Percentiles rank a stretch among this genome's conserved stretches.
Conservation (phyloP, 1,140 invertebrate genomes). For the Kradibia gibbosae region DNA sequence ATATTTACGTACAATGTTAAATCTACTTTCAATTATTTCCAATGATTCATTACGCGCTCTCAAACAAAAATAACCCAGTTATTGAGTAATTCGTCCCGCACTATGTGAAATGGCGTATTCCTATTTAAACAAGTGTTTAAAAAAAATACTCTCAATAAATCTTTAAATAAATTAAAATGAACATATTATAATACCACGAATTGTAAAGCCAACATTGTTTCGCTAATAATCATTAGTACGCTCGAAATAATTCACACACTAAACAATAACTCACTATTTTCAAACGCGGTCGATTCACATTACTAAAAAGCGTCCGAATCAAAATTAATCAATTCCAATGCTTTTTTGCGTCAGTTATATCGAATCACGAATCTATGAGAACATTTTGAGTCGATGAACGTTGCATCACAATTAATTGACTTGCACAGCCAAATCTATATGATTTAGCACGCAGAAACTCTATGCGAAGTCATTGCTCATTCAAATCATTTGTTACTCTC, state of each 20-base stretch:
- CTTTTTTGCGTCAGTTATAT: neutral
- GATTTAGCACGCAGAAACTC: neutral
- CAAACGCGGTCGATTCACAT: neutral
- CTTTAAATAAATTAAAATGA: neutral
- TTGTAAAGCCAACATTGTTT: neutral
- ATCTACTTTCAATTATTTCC: neutral
- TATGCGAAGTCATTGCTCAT: neutral
- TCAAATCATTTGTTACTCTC: neutral
- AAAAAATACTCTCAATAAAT: neutral
- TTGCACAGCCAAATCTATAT: neutral
- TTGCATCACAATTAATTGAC: slow-evolving; percentile 38
- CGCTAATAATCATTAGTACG: neutral
- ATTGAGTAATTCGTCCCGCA: neutral
- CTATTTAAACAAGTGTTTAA: neutral
- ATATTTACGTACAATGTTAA: neutral
- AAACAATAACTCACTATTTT: neutral
- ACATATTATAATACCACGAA: neutral
- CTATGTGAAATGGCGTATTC: neutral
- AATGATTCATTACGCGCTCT: neutral
- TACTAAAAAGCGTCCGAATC: neutral
- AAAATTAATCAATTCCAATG: slow-evolving; percentile 4
- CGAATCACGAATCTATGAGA: slow-evolving; percentile 12
- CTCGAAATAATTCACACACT: neutral
- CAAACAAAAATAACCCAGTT: neutral
- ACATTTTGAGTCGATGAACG: neutral